Conservation (phyloP, 1,140 invertebrate species). For the Platyscapa corneri region DNA sequence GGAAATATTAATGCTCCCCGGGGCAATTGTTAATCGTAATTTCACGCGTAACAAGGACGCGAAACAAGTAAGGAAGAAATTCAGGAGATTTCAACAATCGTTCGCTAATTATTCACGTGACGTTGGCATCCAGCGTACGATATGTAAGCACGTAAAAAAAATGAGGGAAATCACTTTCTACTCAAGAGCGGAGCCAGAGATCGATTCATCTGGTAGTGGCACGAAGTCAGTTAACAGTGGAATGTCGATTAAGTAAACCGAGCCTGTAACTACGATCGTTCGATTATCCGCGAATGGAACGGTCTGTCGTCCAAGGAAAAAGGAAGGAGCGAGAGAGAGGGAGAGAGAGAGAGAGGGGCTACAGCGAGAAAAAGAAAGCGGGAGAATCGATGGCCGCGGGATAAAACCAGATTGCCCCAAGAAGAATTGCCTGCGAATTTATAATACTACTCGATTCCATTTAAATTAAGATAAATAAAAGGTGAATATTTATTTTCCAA, state of each 20-base stretch:
- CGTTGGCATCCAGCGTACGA: background rate
- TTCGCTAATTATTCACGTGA: constrained; percentile 10
- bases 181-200: constrained; percentile 11
- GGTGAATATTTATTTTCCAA: background rate
- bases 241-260: constrained; percentile 47
- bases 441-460: background rate
- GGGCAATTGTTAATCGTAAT: no score
- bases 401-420: constrained; percentile 19
- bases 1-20: no score
- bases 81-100: background rate
- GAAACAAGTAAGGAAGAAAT: background rate
- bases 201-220: constrained; percentile 33
- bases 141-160: background rate
- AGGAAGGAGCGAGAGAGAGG: no score
- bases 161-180: constrained; percentile 36
- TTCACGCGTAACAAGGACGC: no score
- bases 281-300: constrained; percentile 31
- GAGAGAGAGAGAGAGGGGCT: background rate
- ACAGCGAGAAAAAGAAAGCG: constrained; percentile 12
- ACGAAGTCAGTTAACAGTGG: constrained; percentile 35
- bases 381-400: background rate
- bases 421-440: background rate
- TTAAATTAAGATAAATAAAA: constrained; percentile 5
- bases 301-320: background rate
- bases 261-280: constrained; percentile 27